Base-by-base conservation (phyloP, 2,888 invertebrate species). In the Luffia ferchaultella region DNA sequence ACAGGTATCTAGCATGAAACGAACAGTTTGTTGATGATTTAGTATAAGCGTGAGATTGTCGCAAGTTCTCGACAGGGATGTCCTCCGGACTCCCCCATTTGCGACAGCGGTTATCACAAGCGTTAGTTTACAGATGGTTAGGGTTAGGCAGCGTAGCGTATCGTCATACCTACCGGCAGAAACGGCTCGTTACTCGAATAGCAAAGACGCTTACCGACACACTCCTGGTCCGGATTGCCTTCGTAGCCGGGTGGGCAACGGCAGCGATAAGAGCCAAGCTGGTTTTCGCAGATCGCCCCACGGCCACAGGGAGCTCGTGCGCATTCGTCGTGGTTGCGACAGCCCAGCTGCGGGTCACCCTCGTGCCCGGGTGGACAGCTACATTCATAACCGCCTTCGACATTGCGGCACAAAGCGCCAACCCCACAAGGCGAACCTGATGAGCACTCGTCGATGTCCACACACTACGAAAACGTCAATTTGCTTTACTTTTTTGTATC, bases 391-490 rank as follows among this genome's bases (percentile, higher is more conserved):
- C 90, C 90, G 53, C 95, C 95, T 52, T 89, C 89, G 53, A 91
- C 76, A 73, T 96, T 95, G 50, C 88, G 87, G 77, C 96, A 96
- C 50, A 89, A 73, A 17, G 96, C 93, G 55, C 91, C 90, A 43
- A 87, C 85, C 48, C 93, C 95, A 72, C 97, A 97, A 49, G 89
- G 88, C 56, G 83, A 77, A 46, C 86, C 86, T 61, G 86, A 85
- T 58, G 87, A 79, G 74, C 96, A 96, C 80, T 96, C 96, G 75
- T 96, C 90, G 55, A 94, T 78, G 72, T 96, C 95, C 60, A 88
- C 86, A 70, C 95, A 95, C 90, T 91, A 41, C 17, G 7, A 18
- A 15, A 19, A 18, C 20, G n/a, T 30, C 19, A 7, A 47, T 17
- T n/a, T 40, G 18, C 45, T 45, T 50, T 12, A 42, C 7, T 18